These are phyloP conservation scores for Scrobipalpa atriplicella DNA, from an alignment of 2,888 invertebrate species.

Conservation along the genomic window DNA sequence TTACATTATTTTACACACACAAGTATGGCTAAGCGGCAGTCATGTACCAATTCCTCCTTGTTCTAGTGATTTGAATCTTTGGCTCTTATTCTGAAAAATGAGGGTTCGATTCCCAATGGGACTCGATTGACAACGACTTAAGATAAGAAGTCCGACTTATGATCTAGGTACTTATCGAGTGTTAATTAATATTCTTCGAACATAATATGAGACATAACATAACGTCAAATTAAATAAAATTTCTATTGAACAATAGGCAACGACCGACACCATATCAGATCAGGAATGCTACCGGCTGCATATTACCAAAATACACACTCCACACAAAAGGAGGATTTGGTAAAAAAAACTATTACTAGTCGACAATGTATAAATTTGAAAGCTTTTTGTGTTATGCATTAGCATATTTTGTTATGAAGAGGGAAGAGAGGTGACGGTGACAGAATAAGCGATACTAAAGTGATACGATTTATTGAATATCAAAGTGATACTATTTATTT, in stretches of 20 bases:
- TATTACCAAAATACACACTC: conserved; percentile 33
- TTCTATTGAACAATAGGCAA: neutral
- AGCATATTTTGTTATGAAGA: conserved; percentile 24
- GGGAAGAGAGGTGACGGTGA: neutral
- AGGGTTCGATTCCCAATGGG: too few species aligned
- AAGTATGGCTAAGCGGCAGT: too few species aligned
- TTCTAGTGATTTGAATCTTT: too few species aligned
- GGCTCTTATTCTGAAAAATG: too few species aligned
- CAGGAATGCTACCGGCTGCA: conserved; percentile 33
- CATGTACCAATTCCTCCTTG: too few species aligned
- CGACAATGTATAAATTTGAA: conserved; percentile 31
- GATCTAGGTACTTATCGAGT: neutral
- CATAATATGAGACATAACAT: neutral
- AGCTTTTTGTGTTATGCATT: conserved; percentile 23
- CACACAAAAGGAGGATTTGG: conserved; percentile 30
- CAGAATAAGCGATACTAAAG: conserved; percentile 13
- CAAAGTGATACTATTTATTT: too few species aligned
- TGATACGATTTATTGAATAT: too few species aligned
- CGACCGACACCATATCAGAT: conserved; percentile 29
- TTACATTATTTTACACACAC: too few species aligned
- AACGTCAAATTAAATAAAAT: neutral
- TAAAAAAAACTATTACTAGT: conserved; percentile 29
- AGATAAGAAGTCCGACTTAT: too few species aligned
- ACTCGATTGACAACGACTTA: too few species aligned
- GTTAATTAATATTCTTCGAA: neutral